phyloP scores from a whole-genome alignment of 2,888 invertebrate genomes.

The Ypsolopha sequella region DNA sequence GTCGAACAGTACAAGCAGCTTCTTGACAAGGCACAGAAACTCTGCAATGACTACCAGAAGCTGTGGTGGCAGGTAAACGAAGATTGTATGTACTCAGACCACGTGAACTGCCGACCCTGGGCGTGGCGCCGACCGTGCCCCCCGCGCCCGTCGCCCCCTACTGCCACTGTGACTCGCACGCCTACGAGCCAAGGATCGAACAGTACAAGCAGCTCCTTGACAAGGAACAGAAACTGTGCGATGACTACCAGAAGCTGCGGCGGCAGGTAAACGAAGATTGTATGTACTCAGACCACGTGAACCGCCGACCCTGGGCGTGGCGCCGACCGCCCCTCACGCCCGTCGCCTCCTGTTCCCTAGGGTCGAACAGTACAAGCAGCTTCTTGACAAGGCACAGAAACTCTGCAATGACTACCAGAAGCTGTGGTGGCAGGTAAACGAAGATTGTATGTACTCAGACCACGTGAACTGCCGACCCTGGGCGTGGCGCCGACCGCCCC shows the following conservation, averaged over 20 bases:
- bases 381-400: constrained; percentile 72
- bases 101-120: constrained; percentile 69
- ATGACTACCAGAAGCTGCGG: constrained; percentile 64
- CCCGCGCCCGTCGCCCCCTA: constrained; percentile 71
- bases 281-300: constrained; percentile 72
- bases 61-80: constrained; percentile 60
- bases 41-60: constrained; percentile 66
- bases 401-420: constrained; percentile 66
- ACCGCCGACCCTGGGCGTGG: constrained; percentile 64
- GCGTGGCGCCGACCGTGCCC: constrained; percentile 47
- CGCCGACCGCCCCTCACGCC: constrained; percentile 58
- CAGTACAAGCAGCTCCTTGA: constrained; percentile 73
- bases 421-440: constrained; percentile 58
- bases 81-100: constrained; percentile 61
- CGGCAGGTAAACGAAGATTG: constrained; percentile 38
- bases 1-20: constrained; percentile 73
- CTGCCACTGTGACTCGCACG: constrained; percentile 75
- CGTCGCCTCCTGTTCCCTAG: constrained; percentile 72
- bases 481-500: constrained; percentile 53
- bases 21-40: constrained; percentile 70
- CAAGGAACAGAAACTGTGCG: constrained; percentile 70
- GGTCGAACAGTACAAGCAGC: constrained; percentile 72
- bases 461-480: constrained; percentile 70
- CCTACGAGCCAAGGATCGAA: constrained; percentile 70
- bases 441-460: constrained; percentile 53